These are phyloP conservation scores for Lophotis ruficrista DNA, from an alignment of 2,113 vertebrate genomes.

Conservation along the genomic window DNA sequence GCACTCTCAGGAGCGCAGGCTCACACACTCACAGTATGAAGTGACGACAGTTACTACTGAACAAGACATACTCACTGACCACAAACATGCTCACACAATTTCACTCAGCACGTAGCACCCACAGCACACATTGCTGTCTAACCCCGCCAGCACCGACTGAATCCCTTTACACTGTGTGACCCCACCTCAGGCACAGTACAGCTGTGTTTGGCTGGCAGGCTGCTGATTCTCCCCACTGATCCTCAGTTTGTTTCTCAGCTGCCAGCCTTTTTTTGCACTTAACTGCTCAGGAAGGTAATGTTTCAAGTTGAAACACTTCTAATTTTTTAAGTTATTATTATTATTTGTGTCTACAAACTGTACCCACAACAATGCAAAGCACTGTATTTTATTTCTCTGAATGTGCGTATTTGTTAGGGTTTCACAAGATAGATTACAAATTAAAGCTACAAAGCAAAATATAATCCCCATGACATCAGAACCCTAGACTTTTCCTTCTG, in stretches of 20 bases:
- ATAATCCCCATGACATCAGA: neutral
- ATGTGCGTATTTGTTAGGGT: accelerated
- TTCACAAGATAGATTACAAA: neutral
- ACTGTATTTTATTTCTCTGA: neutral
- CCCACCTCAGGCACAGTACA: neutral
- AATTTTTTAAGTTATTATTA: neutral
- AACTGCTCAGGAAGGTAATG: neutral
- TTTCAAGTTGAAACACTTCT: neutral
- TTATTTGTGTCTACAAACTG: neutral
- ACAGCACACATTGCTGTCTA: accelerated
- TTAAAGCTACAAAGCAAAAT: neutral
- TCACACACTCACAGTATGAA: neutral
- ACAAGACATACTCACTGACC: neutral
- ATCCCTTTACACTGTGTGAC: accelerated
- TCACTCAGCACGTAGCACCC: accelerated
- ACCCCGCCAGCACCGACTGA: accelerated
- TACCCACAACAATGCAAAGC: neutral
- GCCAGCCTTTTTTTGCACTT: neutral
- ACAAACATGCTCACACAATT: accelerated
- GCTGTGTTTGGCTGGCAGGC: neutral
- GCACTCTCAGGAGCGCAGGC: neutral
- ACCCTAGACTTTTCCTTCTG: neutral
- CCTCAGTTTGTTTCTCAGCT: neutral
- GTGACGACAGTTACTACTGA: neutral
- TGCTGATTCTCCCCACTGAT: neutral